Conservation (phyloP, 1,140 invertebrate species). For the Lutraria rhynchaena region DNA sequence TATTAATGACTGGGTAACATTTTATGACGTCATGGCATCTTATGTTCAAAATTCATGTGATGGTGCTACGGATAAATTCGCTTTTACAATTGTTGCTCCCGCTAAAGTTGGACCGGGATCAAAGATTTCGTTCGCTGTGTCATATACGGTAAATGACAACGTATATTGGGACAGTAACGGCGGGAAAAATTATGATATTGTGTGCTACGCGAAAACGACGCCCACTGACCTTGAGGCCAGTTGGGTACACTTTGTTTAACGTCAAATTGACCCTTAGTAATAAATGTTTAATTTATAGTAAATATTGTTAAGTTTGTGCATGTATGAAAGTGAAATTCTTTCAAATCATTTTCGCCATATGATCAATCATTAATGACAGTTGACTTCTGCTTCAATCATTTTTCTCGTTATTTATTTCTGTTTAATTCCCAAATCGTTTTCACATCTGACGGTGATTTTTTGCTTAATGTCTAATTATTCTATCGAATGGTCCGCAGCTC, state of each 20-base stretch:
- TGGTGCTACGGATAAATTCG: slow-evolving; percentile 92
- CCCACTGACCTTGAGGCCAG: slow-evolving; percentile 70
- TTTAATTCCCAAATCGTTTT: too few species aligned
- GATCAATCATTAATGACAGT: too few species aligned
- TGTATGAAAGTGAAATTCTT: too few species aligned
- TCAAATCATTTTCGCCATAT: too few species aligned
- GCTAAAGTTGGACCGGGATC: slow-evolving; percentile 86
- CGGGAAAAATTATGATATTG: slow-evolving; percentile 89
- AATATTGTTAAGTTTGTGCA: too few species aligned
- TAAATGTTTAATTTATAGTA: background rate
- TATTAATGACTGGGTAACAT: slow-evolving; percentile 92
- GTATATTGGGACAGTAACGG: slow-evolving; percentile 95
- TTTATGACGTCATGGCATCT: slow-evolving; percentile 88
- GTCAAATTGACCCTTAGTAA: background rate
- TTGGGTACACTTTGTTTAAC: slow-evolving; percentile 76
- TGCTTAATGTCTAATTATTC: too few species aligned
- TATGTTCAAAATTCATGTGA: slow-evolving; percentile 95
- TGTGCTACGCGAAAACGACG: slow-evolving; percentile 77
- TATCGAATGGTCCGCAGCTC: too few species aligned
- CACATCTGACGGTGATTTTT: too few species aligned
- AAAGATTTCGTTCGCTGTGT: slow-evolving; percentile 90
- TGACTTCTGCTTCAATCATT: too few species aligned
- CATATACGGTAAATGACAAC: slow-evolving; percentile 90
- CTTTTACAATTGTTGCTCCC: slow-evolving; percentile 89
- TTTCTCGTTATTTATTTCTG: too few species aligned